phyloP scores from a whole-genome alignment of 2,888 invertebrate species.

The Oligia latruncula region DNA sequence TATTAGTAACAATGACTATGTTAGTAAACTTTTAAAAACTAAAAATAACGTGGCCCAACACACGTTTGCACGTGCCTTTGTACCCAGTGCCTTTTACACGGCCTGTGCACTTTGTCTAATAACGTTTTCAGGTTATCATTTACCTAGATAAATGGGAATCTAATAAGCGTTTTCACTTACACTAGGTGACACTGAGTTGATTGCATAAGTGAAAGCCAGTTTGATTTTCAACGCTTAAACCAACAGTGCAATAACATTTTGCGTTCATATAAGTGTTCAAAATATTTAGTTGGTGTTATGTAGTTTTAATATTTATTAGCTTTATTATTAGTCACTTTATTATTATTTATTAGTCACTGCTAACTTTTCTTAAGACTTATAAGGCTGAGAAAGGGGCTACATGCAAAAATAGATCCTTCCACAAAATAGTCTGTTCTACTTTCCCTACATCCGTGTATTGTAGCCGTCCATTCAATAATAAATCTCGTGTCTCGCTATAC shows the following conservation, averaged over 20 bases:
- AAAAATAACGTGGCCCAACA: too few species aligned
- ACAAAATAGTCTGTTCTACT: conserved; percentile 1
- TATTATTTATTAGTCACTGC: neutral
- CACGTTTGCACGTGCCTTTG: too few species aligned
- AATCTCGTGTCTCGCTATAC: conserved; percentile 22
- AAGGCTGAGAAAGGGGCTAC: neutral
- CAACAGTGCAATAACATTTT: neutral
- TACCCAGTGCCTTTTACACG: too few species aligned
- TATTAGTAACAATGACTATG: too few species aligned
- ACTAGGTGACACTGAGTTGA: too few species aligned
- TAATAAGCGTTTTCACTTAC: too few species aligned
- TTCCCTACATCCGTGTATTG: conserved; percentile 8
- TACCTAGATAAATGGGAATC: too few species aligned
- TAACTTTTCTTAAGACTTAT: neutral
- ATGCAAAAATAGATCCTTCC: neutral
- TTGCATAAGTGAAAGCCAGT: neutral
- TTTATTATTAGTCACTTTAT: too few species aligned
- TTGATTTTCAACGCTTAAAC: neutral
- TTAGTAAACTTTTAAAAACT: too few species aligned
- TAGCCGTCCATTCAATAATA: conserved; percentile 33
- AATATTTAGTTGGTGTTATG: too few species aligned
- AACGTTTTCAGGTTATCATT: too few species aligned
- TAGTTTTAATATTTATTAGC: neutral
- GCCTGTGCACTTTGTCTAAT: too few species aligned
- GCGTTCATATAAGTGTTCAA: neutral